Evolutionary conservation across 1,140 invertebrate species (phyloP), one percentile per base, ranked within the genome.

Genomic region (Aplysia californica): DNA sequence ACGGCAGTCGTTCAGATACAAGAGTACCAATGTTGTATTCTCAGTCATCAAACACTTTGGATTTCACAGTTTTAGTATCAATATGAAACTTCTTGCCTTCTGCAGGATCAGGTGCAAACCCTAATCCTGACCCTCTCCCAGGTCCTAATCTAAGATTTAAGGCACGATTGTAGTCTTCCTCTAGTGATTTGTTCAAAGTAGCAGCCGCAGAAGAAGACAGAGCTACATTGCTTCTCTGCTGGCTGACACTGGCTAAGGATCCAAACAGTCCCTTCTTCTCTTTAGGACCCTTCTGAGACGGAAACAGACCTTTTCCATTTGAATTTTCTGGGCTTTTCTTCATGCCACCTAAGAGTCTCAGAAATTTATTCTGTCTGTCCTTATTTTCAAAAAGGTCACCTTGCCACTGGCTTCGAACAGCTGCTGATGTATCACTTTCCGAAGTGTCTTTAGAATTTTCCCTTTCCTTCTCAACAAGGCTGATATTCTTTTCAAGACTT

Each of bases 61-160:
- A 83, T 61, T 83, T 82, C 10, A 77, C 23, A 23, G 81, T 84
- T 23, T 82, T 80, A 21, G 76, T 71, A 59, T 84, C 82, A 73
- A 85, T 85, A 69, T 85, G 76, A 73, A 85, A 85, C 58, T 80
- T 85, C 70, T 85, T 85, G 0, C 82, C 81, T 29, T 75, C 80
- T 31, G 77, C 79, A 55, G 84, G 84, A 15, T 82, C 81, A 33
- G 69, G 68, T 35, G 59, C 58, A 71, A 82, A 85, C 2, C 84
- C 84, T 10, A 85, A 71, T 2, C 84, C 84, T 23, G 79, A 36
- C 18, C 82, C 81, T 66, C 76, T 71, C 35, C 78, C 75, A 75
- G 75, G 56, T 0, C 73, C 55, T 4, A 81, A 68, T 29, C 80
- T 83, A 36, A 79, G 67, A n/a, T 76, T 23, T 72, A 85, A 68